Base-by-base conservation (phyloP, 1,140 invertebrate species). In the Nephila pilipes region DNA sequence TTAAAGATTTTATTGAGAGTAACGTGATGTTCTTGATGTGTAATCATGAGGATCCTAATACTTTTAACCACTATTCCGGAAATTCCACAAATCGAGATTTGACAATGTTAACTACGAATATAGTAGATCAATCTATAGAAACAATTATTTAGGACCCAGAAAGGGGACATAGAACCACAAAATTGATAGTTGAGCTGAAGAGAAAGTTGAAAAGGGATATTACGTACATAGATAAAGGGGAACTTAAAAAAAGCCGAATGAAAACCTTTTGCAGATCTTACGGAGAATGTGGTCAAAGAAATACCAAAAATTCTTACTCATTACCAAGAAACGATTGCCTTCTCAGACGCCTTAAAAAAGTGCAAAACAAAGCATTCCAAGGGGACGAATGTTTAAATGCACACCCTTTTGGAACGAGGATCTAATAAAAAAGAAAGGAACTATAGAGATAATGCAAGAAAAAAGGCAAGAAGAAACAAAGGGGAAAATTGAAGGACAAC, bases 61-160 rank as follows among this genome's bases (percentile, higher is more conserved):
- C n/a, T n/a, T n/a, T n/a, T 38, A 80, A 32, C 1, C 79, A 80
- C 29, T 80, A 16, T 32, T 80, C 3, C 18, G 79, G 79, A 8
- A 80, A 29, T 80, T 80, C 79, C 1, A 80, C 79, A 80, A 80
- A 80, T 80, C 79, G 36, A 12, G 10, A 12, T n/a, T n/a, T n/a
- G n/a, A n/a, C n/a, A n/a, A n/a, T n/a, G n/a, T n/a, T 80, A 69
- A 16, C 65, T 25, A n/a, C 81, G 18, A 85, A 54, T 2, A n/a
- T 85, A 85, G 81, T 57, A 6, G 81, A 85, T 4, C 4, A 46
- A 22, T 85, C 14, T 54, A 18, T 16, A 85, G 57, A 8, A 85
- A 46, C 46, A 55, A 20, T 85, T 2, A 54, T 85, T 16, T 20
- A 46, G 22, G 81, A 85, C 29, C 81, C 81, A 0, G 38, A 36